Evolutionary conservation across 2,113 vertebrate genomes (phyloP), one percentile per base, ranked within the genome.

Genomic region (Candoia aspera): DNA sequence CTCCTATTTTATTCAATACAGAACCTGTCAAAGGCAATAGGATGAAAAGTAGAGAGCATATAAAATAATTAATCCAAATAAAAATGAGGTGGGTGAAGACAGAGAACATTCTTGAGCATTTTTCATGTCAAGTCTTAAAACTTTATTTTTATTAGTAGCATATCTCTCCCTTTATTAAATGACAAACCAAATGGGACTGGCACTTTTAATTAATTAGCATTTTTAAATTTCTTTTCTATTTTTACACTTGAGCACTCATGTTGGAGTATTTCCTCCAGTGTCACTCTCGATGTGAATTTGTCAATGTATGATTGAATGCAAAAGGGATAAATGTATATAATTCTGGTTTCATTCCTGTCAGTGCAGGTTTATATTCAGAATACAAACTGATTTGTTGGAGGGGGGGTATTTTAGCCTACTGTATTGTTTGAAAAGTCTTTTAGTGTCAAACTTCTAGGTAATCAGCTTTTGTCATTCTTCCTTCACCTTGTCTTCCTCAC

Each of bases 121-220:
- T 11, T 93, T 87, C 91, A 91, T 90, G 92, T 88, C 90, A 88
- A 21, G 64, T 64, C 1, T 9, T 53, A 6, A 49, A 49, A 49
- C 6, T 49, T 49, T 49, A 49, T 49, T 49, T 49, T 49, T 49
- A 49, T 49, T 49, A 49, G 49, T 79, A 42, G 37, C 37, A 19
- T 37, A 6, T 79, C n/a, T 64, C 29, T 68, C 29, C 12, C 21
- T 24, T 33, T 83, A 23, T 23, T 91, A 58, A 90, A 90, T 93
- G 87, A 24, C 87, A 90, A 21, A 10, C 2, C 21, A 79, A 79
- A 79, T 42, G 19, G 42, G 33, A 33, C 33, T 79, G 19, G 73
- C 73, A 79, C 8, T 79, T 21, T 79, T 79, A 3, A 79, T 79
- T 85, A 53, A 29, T 53, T 85, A 79, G 33, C 73, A 42, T 53